phyloP scores from a whole-genome alignment of 53 echinoderm and acorn worm species.

The Arbacia lixula region DNA sequence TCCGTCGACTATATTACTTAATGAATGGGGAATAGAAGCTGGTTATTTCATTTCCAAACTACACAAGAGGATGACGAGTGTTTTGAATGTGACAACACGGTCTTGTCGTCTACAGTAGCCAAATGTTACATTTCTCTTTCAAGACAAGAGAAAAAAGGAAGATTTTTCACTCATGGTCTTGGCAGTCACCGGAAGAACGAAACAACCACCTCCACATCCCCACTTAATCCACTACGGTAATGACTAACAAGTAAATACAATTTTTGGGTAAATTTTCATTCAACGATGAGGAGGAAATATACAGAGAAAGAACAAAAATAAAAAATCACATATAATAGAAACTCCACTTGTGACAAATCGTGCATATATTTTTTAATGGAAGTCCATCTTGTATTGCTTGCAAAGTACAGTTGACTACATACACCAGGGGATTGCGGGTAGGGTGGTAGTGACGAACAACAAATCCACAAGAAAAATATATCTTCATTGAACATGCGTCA shows the following conservation, averaged over 20 bases:
- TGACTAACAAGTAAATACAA: conserved; percentile 51
- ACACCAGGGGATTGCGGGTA: too few species aligned
- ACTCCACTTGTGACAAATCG: conserved; percentile 51
- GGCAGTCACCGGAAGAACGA: background rate
- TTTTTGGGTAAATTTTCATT: too few species aligned
- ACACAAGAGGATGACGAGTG: too few species aligned
- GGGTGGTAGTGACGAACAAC: too few species aligned
- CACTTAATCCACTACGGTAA: background rate
- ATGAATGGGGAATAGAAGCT: too few species aligned
- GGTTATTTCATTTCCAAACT: too few species aligned
- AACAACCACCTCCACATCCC: background rate
- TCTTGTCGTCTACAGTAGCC: too few species aligned
- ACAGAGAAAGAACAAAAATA: conserved; percentile 3
- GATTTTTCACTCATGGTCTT: background rate
- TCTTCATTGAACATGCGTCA: background rate
- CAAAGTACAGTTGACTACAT: conserved; percentile 11
- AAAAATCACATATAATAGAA: conserved; percentile 27
- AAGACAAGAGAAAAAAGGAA: too few species aligned
- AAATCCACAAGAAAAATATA: background rate
- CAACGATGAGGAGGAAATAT: conserved; percentile 40
- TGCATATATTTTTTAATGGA: background rate
- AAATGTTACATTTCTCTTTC: too few species aligned
- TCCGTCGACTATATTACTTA: too few species aligned
- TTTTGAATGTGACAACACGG: too few species aligned
- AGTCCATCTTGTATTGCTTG: conserved; percentile 7